Evolutionary conservation across 1,140 invertebrate genomes (phyloP), one percentile per base, ranked within the genome.

Genomic region (Heliconius hermathena): DNA sequence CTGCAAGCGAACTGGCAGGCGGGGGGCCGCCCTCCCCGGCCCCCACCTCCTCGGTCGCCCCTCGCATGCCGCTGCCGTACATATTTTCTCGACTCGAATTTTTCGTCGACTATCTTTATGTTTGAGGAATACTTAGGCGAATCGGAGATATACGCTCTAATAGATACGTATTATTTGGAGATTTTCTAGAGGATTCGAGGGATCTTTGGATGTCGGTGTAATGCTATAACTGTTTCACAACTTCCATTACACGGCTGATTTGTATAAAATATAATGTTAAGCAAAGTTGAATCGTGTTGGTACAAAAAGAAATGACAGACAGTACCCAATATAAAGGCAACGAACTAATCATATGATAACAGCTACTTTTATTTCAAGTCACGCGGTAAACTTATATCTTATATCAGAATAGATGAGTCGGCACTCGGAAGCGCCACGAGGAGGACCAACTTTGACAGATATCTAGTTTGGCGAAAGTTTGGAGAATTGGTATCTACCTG

Each of bases 1-100:
- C 82, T 88, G 75, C 81, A 82, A 90, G 82, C 85, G 84, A 90
- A 93, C 91, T 92, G 88, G 78, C 78, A 80, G 73, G 85, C 78
- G 88, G 86, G 91, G 87, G 85, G 84, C 74, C 79, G 79, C 85
- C 82, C 80, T 79, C 78, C 86, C 84, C 81, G 76, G 80, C 78
- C 83, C 80, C 85, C 79, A 81, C 78, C 85, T 82, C 87, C 85
- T 77, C 81, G 52, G 46, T 82, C 84, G 88, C 88, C 87, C 90
- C 87, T 89, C 88, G 90, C 91, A 91, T 91, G 87, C 92, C 91
- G 87, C 87, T 91, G 91, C 90, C 90, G 87, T 92, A 92, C 90
- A 94, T 94, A 93, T 94, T 94, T 93, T 94, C 92, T 94, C 90
- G 88, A 92, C 91, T 93, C 88, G 89, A 94, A 93, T 93, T 94